A percentile compares a stretch with the other conserved stretches of the same genome.
Evolutionary conservation across 2,797 vertebrate species (phyloP).

Genomic region (Melanotaenia boesemani): DNA sequence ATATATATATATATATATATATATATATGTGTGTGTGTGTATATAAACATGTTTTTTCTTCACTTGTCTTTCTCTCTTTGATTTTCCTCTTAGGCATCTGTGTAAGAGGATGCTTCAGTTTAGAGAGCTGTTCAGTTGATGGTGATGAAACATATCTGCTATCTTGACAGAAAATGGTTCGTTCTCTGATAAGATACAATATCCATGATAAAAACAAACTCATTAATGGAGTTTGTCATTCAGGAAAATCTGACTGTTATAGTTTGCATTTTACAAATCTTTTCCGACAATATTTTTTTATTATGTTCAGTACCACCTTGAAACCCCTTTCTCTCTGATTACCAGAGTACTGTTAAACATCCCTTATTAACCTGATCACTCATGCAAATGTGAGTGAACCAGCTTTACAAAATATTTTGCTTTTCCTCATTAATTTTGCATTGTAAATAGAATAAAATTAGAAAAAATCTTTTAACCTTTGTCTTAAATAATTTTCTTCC

Average conservation of each 20-base stretch:
- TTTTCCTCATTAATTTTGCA: slow-evolving; percentile 76
- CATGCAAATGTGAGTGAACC: slow-evolving; percentile 65
- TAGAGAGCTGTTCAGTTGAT: slow-evolving; percentile 46
- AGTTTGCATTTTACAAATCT: slow-evolving; percentile 11
- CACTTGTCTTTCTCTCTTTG: slow-evolving; percentile 37
- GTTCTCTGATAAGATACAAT: slow-evolving; percentile 63
- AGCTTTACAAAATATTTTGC: slow-evolving; percentile 62
- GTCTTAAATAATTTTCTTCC: slow-evolving; percentile 70
- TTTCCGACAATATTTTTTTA: slow-evolving; percentile 1
- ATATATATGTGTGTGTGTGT: background rate
- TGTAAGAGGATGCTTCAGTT: slow-evolving; percentile 55
- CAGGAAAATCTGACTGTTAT: slow-evolving; percentile 20
- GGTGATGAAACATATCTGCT: slow-evolving; percentile 70
- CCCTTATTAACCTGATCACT: slow-evolving; percentile 74
- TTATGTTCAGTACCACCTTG: background rate
- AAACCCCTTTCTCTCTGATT: slow-evolving; percentile 38
- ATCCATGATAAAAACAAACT: slow-evolving; percentile 67
- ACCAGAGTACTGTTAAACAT: slow-evolving; percentile 60
- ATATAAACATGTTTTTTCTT: background rate
- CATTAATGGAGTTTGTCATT: slow-evolving; percentile 59
- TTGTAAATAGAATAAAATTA: slow-evolving; percentile 76
- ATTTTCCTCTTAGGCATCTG: slow-evolving; percentile 24
- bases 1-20: background rate
- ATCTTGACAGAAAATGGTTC: slow-evolving; percentile 72
- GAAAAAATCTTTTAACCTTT: slow-evolving; percentile 73